Evolutionary conservation across 2,888 invertebrate genomes (phyloP).

Genomic region (Thecophora atra): DNA sequence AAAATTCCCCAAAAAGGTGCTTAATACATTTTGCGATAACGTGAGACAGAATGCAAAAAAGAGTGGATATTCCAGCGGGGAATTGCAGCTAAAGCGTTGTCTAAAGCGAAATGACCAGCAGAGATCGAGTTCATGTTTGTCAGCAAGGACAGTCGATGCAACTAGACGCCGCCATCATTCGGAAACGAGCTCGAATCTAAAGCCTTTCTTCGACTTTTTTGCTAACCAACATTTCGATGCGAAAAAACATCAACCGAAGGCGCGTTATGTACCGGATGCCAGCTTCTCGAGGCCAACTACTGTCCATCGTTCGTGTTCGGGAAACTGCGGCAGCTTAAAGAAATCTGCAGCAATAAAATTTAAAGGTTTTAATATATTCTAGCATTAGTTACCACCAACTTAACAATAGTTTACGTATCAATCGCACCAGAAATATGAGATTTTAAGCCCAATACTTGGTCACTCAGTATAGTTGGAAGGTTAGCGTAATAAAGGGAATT

Average conservation of each 20-base stretch:
- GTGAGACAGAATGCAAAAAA: slow-evolving; percentile 8
- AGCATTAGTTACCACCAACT: neutral
- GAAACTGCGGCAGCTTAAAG: slow-evolving; percentile 49
- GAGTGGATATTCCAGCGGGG: neutral
- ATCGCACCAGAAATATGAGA: too few relatives aligned
- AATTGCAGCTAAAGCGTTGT: neutral
- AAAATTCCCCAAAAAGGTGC: slow-evolving; percentile 75
- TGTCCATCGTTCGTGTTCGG: slow-evolving; percentile 29
- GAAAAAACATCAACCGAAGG: slow-evolving; percentile 77
- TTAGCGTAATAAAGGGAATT: too few relatives aligned
- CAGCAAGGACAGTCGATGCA: slow-evolving; percentile 67
- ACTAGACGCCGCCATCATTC: slow-evolving; percentile 48
- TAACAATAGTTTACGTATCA: too few relatives aligned
- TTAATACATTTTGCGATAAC: slow-evolving; percentile 65
- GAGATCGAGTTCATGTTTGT: slow-evolving; percentile 70
- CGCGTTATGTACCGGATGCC: slow-evolving; percentile 77
- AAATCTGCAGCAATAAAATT: slow-evolving; percentile 60
- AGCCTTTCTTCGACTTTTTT: slow-evolving; percentile 68
- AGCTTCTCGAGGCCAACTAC: slow-evolving; percentile 52
- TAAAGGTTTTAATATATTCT: slow-evolving; percentile 57
- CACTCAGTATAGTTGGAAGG: too few relatives aligned
- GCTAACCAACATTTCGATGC: slow-evolving; percentile 78
- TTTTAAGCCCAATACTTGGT: too few relatives aligned
- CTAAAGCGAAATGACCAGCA: slow-evolving; percentile 63
- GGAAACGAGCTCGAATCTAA: slow-evolving; percentile 62